Conservation (phyloP, 2,888 invertebrate species). For the Craniophora ligustri region DNA sequence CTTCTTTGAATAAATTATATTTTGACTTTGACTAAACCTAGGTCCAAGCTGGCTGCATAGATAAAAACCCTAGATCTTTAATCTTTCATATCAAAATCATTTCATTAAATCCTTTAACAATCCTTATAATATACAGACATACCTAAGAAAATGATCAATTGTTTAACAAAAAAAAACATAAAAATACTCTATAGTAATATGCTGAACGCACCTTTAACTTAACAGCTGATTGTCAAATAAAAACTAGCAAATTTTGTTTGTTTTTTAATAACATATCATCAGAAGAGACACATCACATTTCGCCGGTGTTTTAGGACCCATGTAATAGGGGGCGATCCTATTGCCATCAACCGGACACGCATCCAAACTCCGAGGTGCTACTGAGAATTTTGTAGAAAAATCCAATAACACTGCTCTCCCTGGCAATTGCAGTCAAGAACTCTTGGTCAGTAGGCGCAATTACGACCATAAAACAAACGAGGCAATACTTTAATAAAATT, state of each 20-base stretch:
- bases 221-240: conserved; percentile 2
- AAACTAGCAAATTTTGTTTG: conserved; percentile 2
- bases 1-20: too few species aligned
- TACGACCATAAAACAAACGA: too few species aligned
- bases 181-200: conserved; percentile 27
- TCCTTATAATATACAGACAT: conserved; percentile 43
- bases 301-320: too few species aligned
- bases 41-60: too few species aligned
- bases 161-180: conserved; percentile 42
- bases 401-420: too few species aligned
- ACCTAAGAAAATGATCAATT: conserved; percentile 31
- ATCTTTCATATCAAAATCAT: conserved; percentile 39
- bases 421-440: background rate
- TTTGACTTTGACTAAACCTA: too few species aligned
- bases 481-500: background rate
- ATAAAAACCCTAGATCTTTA: conserved; percentile 27
- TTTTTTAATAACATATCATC: background rate
- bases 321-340: too few species aligned
- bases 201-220: conserved; percentile 38
- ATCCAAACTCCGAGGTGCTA: too few species aligned
- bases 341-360: too few species aligned
- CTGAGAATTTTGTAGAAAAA: too few species aligned
- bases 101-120: conserved; percentile 14
- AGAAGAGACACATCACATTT: too few species aligned
- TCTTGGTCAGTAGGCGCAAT: too few species aligned